Base-by-base conservation (phyloP, 2,888 invertebrate genomes). In the Trissoscelio sp. region DNA sequence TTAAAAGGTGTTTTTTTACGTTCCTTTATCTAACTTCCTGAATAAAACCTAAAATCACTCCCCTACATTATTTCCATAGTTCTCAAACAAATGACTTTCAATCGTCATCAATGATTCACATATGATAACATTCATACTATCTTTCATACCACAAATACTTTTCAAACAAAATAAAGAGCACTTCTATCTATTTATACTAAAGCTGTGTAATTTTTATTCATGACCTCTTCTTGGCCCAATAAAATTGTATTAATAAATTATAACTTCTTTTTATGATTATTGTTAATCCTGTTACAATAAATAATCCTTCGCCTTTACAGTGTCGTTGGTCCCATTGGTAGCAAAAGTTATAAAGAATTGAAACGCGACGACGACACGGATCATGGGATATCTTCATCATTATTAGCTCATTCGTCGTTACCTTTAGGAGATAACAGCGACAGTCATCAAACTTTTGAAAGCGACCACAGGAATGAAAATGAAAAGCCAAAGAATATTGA, bases 401-500 rank as follows among this genome's bases (percentile, higher is more conserved):
- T 82, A 31, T 70, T 81, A 66, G 53, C 31, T 22, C 66, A 77
- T 66, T 75, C 70, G n/a, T 75, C 81, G 9, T 72, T 81, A 55
- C 70, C 44, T 77, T 66, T 81, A 64, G 66, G 72, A 60, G 77
- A 72, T 51, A 81, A 67, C 66, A 66, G 66, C 42, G 51, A 69
- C 34, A 60, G 69, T 67, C 66, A 72, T 48, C 51, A 75, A 48
- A 66, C 46, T 1, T 73, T 73, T 22, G 81, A 81, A 73, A 77
- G 16, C 28, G 66, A 79, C 37, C 53, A 20, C 37, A 82, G 39
- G 28, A 75, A 39, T 60, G 74, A 74, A 44, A 69, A n/a, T 39
- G 78, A 78, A 37, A 83, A 72, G 58, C 75, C 79, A 83, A 83
- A 79, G 80, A 74, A 66, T 74, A 73, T 24, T 67, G 81, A 79